phyloP scores from a whole-genome alignment of 2,888 invertebrate species.

The Philhelius pedissequus region DNA sequence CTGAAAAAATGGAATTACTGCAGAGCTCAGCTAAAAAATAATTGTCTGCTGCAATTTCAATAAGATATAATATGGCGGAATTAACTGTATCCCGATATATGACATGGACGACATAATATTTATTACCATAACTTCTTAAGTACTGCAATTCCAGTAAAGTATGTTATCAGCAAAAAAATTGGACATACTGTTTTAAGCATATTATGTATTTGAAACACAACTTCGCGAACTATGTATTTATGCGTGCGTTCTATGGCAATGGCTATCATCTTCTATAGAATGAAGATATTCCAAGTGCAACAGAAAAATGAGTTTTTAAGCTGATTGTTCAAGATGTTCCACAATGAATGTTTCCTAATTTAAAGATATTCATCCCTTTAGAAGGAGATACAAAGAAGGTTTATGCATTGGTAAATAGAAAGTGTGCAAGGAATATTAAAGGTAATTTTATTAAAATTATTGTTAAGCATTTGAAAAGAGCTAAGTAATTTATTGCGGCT shows the following conservation, averaged over 20 bases:
- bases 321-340: conserved; percentile 43
- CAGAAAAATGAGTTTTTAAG: conserved; percentile 51
- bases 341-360: conserved; percentile 32
- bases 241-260: neutral
- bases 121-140: no score
- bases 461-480: neutral
- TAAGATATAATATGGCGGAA: no score
- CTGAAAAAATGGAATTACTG: no score
- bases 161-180: no score
- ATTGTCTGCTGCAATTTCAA: no score
- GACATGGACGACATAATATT: no score
- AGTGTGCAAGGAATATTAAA: neutral
- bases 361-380: neutral
- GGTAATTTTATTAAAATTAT: conserved; percentile 48
- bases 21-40: no score
- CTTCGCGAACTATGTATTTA: neutral
- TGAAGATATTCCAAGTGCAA: conserved; percentile 7
- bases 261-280: neutral
- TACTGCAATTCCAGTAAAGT: no score
- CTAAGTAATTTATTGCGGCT: conserved; percentile 3
- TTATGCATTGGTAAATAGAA: neutral
- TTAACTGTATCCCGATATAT: no score
- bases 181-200: no score
- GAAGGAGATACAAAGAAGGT: neutral
- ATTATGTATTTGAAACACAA: neutral